phyloP scores from a whole-genome alignment of 2,888 invertebrate genomes.

The Tolmerus cingulatus region DNA sequence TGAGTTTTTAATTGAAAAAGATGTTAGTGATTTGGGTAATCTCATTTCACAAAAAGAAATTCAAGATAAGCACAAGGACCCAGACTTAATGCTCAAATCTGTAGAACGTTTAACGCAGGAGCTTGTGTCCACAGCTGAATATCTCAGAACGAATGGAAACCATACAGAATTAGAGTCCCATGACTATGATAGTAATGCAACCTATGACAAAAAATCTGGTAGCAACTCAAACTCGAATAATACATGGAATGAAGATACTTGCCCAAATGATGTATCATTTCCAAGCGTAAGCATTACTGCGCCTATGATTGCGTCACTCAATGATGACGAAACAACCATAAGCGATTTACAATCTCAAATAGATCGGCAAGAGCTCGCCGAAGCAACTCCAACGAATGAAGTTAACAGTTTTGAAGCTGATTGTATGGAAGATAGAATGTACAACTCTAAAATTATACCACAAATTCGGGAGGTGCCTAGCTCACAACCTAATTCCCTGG shows the following conservation, averaged over 20 bases:
- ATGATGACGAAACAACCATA: conserved; percentile 65
- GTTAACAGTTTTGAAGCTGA: conserved; percentile 44
- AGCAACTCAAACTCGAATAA: conserved; percentile 61
- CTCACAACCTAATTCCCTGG: conserved; percentile 52
- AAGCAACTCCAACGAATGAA: conserved; percentile 60
- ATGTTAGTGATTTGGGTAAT: conserved; percentile 51
- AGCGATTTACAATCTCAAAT: conserved; percentile 45
- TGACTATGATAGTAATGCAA: conserved; percentile 48
- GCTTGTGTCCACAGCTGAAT: conserved; percentile 71
- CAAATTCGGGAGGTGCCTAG: background rate
- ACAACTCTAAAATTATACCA: background rate
- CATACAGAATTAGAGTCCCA: conserved; percentile 42
- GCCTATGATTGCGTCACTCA: conserved; percentile 74
- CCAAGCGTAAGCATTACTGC: conserved; percentile 82
- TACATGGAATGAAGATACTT: conserved; percentile 84
- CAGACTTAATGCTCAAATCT: conserved; percentile 74
- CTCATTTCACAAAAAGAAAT: background rate
- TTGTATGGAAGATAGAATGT: background rate
- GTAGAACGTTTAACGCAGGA: conserved; percentile 72
- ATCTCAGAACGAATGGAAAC: conserved; percentile 64
- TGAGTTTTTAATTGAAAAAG: conserved; percentile 62
- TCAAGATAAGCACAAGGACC: conserved; percentile 67
- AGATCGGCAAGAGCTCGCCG: conserved; percentile 53
- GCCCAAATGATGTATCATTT: conserved; percentile 80
- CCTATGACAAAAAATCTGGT: conserved; percentile 44